Conservation (phyloP, 2,888 invertebrate species). For the Steromphala cineraria region DNA sequence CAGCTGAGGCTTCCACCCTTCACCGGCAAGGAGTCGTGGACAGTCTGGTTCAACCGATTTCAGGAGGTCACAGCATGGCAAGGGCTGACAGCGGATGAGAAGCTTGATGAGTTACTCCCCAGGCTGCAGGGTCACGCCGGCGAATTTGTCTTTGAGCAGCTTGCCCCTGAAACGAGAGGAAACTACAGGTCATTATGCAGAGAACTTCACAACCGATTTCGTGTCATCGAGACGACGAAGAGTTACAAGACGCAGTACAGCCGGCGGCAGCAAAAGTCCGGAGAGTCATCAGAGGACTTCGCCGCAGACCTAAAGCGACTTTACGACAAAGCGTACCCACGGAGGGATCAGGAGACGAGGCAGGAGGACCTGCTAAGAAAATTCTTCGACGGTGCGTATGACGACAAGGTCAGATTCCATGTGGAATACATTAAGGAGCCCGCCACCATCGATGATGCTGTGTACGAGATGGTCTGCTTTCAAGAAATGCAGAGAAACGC, state of each 20-base stretch:
- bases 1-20: not conserved
- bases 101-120: not conserved
- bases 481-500: constrained; percentile 21
- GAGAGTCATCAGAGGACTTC: not conserved
- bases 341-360: constrained; percentile 29
- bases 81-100: not conserved
- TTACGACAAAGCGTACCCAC: not conserved
- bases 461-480: constrained; percentile 22
- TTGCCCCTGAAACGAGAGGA: too few species aligned
- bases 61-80: too few species aligned
- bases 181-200: not conserved
- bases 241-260: not conserved
- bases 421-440: too few species aligned
- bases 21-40: constrained; percentile 6
- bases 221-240: too few species aligned
- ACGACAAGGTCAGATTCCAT: constrained; percentile 31
- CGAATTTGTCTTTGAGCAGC: not conserved
- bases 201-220: not conserved
- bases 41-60: not conserved
- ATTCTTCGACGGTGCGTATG: constrained; percentile 32
- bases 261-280: constrained; percentile 22
- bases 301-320: constrained; percentile 36
- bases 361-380: constrained; percentile 34
- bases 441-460: constrained; percentile 26
- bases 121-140: not conserved